Evolutionary conservation across 53 echinoderm and acorn worm genomes (phyloP).

Genomic region (Paracentrotus lividus): DNA sequence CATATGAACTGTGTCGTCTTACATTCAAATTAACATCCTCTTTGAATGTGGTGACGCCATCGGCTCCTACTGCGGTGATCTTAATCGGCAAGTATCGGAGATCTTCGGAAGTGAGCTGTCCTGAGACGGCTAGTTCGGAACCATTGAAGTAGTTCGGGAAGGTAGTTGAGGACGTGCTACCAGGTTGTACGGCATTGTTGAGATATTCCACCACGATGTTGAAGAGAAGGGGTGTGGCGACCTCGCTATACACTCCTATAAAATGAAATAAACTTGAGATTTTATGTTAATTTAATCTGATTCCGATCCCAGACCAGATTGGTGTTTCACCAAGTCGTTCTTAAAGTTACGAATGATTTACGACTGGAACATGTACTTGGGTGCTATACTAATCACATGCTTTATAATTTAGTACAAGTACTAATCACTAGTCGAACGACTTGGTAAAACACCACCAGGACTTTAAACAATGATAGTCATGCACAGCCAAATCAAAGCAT

Average conservation of each 20-base stretch:
- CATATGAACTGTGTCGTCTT: background rate
- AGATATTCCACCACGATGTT: constrained; percentile 90
- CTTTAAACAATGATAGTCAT: too few relatives aligned
- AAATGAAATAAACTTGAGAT: background rate
- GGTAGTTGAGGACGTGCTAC: constrained; percentile 78
- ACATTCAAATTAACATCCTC: constrained; percentile 86
- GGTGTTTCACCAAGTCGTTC: too few relatives aligned
- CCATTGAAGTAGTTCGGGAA: constrained; percentile 98
- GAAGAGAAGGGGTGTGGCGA: constrained; percentile 92
- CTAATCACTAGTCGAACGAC: too few relatives aligned
- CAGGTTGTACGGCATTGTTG: constrained; percentile 76
- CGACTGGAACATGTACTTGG: too few relatives aligned
- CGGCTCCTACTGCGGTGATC: constrained; percentile 82
- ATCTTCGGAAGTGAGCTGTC: constrained; percentile 73
- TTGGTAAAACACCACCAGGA: too few relatives aligned
- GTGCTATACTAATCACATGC: too few relatives aligned
- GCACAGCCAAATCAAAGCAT: too few relatives aligned
- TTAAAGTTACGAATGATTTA: too few relatives aligned
- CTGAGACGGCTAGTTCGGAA: constrained; percentile 92
- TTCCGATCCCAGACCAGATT: background rate
- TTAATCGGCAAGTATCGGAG: constrained; percentile 77
- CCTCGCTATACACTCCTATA: constrained; percentile 92
- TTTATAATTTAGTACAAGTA: too few relatives aligned
- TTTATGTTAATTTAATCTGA: background rate
- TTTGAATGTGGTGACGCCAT: constrained; percentile 79